Conservation (phyloP, 2,113 vertebrate genomes). For the Taxidea taxus region DNA sequence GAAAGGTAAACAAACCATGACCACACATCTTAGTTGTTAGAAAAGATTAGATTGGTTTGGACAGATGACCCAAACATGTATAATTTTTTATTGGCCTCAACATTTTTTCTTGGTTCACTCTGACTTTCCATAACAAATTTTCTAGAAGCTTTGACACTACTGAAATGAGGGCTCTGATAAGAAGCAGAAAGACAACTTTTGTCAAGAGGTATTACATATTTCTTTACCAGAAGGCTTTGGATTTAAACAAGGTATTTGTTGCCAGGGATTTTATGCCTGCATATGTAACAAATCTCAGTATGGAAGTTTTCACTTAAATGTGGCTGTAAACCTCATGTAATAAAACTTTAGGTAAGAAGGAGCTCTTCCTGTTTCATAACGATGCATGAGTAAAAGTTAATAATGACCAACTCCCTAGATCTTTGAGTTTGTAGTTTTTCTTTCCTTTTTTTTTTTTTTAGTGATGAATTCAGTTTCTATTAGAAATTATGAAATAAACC, state of each 20-base stretch:
- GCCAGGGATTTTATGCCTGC: conserved; percentile 20
- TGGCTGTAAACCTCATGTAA: not conserved
- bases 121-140: not conserved
- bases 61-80: not conserved
- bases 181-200: conserved; percentile 29
- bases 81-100: not conserved
- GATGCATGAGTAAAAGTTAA: not conserved
- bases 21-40: not conserved
- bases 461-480: not conserved
- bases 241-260: conserved; percentile 21
- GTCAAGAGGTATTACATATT: not conserved
- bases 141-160: conserved; percentile 29
- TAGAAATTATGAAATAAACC: not conserved
- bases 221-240: not conserved
- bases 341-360: conserved; percentile 34
- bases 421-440: not conserved
- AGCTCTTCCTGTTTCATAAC: not conserved
- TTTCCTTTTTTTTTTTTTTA: not conserved
- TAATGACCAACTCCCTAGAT: not conserved
- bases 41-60: conserved; percentile 31
- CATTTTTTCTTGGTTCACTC: not conserved
- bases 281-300: not conserved
- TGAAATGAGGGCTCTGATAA: conserved; percentile 6
- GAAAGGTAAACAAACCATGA: not conserved
- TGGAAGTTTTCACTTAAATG: conserved; percentile 33